phyloP scores from a whole-genome alignment of 2,888 invertebrate species.

The Notodonta dromedarius region DNA sequence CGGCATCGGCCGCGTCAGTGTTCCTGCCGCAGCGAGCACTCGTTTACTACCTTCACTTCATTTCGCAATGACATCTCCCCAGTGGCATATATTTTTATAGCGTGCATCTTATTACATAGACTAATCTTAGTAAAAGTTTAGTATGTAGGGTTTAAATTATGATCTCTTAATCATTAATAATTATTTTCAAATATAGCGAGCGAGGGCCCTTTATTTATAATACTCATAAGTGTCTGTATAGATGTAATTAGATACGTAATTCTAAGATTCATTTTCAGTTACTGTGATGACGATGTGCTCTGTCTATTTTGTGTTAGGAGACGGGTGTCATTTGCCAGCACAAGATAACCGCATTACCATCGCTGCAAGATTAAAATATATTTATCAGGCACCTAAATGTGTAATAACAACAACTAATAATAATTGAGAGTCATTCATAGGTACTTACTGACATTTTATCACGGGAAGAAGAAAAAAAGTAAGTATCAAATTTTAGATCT shows the following conservation, averaged over 20 bases:
- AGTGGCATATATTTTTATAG: slow-evolving; percentile 76
- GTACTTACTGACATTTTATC: neutral
- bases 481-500: neutral
- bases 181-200: slow-evolving; percentile 75
- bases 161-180: slow-evolving; percentile 85
- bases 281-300: slow-evolving; percentile 56
- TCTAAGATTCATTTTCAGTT: slow-evolving; percentile 58
- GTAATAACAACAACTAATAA: neutral
- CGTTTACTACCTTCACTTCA: slow-evolving; percentile 53
- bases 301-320: slow-evolving; percentile 23
- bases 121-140: slow-evolving; percentile 77
- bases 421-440: neutral
- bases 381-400: slow-evolving; percentile 17
- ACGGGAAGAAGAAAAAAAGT: neutral
- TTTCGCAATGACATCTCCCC: slow-evolving; percentile 49
- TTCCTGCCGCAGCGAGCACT: slow-evolving; percentile 45
- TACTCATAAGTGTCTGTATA: slow-evolving; percentile 82
- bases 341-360: slow-evolving; percentile 22
- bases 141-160: slow-evolving; percentile 79
- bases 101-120: slow-evolving; percentile 72
- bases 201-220: slow-evolving; percentile 77
- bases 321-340: slow-evolving; percentile 14
- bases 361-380: neutral
- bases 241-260: slow-evolving; percentile 50
- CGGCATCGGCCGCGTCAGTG: slow-evolving; percentile 12